Evolutionary conservation across 2,797 vertebrate species (phyloP), one percentile per base, ranked within the genome.

Genomic region (Odontamblyopus lacepedii): DNA sequence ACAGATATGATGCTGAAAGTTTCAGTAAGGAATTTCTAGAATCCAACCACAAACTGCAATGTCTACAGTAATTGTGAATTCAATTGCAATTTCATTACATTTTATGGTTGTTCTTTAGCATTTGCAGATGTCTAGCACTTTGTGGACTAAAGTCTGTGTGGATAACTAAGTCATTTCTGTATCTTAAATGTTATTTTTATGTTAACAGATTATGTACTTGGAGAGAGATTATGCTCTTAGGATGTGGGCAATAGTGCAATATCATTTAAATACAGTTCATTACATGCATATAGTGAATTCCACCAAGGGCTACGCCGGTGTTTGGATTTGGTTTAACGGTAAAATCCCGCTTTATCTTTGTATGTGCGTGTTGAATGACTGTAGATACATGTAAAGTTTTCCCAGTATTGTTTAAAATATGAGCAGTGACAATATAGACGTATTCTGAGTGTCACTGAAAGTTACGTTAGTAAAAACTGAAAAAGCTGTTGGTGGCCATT

Each of bases 121-220:
- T 44, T 23, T 56, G n/a, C n/a, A 8, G 9, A 56, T 56, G n/a
- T 12, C 27, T 18, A 60, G 57, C 57, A 60, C 27, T 60, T 60
- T 60, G 57, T 26, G 55, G 55, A 23, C 23, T 19, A 19, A 19
- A 55, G 30, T 19, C 32, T 62, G 60, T 38, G 32, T 5, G 30
- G 18, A 12, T 15, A 35, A 35, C 2, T 16, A 11, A 29, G 29
- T 61, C 19, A 48, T 13, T 16, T 50, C 35, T 64, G 23, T 29
- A 65, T 65, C 41, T 65, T 26, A 48, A 16, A 44, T 65, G 63
- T 65, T 56, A 7, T 12, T 69, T 29, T 55, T 57, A 27, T 69
- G 55, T 60, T 44, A 27, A n/a, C 44, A 51, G 64, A 64, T 55
- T 67, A 67, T 29, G 3, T 27, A 55, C 27, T 29, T 18, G 18